Evolutionary conservation across 2,888 invertebrate species (phyloP), one percentile per base, ranked within the genome.

Genomic region (Hybos culiciformis): DNA sequence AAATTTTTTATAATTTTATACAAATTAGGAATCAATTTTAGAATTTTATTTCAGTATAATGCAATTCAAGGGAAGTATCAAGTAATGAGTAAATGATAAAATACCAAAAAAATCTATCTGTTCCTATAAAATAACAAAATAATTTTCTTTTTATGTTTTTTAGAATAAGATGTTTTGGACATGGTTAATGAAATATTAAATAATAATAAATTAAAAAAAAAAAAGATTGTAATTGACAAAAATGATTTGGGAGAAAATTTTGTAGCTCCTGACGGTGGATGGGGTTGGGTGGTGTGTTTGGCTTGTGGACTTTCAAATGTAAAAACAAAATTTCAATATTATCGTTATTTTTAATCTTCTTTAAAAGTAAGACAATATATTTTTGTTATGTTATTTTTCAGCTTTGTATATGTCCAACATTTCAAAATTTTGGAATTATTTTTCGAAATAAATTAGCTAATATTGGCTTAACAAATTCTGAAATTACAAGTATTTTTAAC

Each of bases 271-370:
- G 83, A 83, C 58, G 83, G 82, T 5, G 82, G 83, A 1, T 83
- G 82, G 81, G 63, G 63, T 1, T 83, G 83, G 83, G 67, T 81
- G 58, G 72, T 83, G 17, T 74, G 81, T 20, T 55, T 81, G 6
- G 83, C 81, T 5, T 77, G 78, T 39, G 82, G 82, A 51, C 67
- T 78, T 54, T 78, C 80, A 41, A 82, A 81, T 59, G 83, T 83
- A 67, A 74, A n/a, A 77, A 74, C n/a, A 29, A 29, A 29, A n/a
- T 29, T 29, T n/a, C 3, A 4, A 26, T 26, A 29, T n/a, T 29
- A n/a, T 29, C 5, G 4, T 29, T 2, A n/a, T 29, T n/a, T 12
- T 12, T n/a, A 29, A 12, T n/a, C 4, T 29, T 15, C 11, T 15
- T 23, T 42, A 20, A 14, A 26, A 21, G 17, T 3, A 18, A 37